phyloP scores from a whole-genome alignment of 2,888 invertebrate genomes.

The Nebria brevicollis region DNA sequence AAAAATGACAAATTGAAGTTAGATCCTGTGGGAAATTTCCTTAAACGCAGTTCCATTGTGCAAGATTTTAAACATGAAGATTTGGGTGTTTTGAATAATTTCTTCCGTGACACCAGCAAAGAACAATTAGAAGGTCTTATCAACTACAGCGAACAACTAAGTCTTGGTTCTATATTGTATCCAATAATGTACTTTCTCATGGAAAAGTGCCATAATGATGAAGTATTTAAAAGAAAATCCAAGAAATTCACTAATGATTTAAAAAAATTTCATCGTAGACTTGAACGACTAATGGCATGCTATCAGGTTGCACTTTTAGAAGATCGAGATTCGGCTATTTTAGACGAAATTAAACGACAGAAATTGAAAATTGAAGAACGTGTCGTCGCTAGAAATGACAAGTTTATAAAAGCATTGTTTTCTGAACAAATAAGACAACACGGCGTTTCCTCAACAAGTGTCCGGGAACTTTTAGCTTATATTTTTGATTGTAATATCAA shows the following conservation, averaged over 20 bases:
- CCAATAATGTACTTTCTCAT: conserved; percentile 25
- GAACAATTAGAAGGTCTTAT: conserved; percentile 27
- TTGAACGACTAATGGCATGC: conserved; percentile 23
- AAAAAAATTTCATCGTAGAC: conserved; percentile 17
- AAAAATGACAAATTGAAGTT: conserved; percentile 22
- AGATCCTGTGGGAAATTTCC: conserved; percentile 33
- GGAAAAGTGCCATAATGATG: conserved; percentile 20
- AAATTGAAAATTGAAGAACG: conserved; percentile 10
- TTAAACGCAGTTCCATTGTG: conserved; percentile 20
- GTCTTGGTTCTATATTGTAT: conserved; percentile 24
- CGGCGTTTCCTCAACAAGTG: conserved; percentile 47
- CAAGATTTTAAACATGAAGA: conserved; percentile 35
- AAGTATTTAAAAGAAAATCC: conserved; percentile 17
- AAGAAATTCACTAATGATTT: background rate
- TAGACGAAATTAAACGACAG: conserved; percentile 12
- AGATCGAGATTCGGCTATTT: conserved; percentile 15
- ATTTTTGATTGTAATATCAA: conserved; percentile 47
- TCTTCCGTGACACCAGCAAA: conserved; percentile 28
- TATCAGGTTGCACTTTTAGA: conserved; percentile 21
- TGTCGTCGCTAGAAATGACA: conserved; percentile 22
- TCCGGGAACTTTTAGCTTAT: conserved; percentile 49
- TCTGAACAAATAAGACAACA: conserved; percentile 42
- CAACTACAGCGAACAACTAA: conserved; percentile 27
- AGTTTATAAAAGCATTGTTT: conserved; percentile 46
- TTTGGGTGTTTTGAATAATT: conserved; percentile 48